Percentiles rank a stretch among this genome's conserved stretches.
Conservation (phyloP, 2,113 vertebrate species). For the Seriola aureovittata region DNA sequence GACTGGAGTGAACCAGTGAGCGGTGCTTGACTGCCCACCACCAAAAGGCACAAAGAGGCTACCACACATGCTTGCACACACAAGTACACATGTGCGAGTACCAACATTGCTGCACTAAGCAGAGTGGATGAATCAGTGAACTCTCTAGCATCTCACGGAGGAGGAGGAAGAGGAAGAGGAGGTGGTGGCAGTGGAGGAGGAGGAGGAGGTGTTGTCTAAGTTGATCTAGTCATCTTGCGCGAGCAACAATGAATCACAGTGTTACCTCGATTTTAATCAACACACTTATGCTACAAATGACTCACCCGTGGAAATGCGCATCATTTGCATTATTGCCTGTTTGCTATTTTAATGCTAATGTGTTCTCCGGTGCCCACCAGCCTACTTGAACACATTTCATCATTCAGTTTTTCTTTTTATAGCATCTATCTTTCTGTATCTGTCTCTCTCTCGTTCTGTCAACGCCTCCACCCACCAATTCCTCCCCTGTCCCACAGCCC, state of each 20-base stretch:
- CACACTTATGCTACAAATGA: conserved; percentile 63
- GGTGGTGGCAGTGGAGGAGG: conserved; percentile 35
- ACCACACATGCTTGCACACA: conserved; percentile 40
- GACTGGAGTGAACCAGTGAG: conserved; percentile 44
- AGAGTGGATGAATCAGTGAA: conserved; percentile 67
- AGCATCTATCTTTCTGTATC: conserved; percentile 26
- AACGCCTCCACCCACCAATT: conserved; percentile 27
- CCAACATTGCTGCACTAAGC: conserved; percentile 9
- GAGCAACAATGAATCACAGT: conserved; percentile 58
- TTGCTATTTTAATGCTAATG: conserved; percentile 68
- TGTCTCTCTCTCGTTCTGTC: conserved; percentile 37
- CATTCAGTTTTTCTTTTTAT: conserved; percentile 44
- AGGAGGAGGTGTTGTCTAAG: conserved; percentile 39
- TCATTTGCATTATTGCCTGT: conserved; percentile 56
- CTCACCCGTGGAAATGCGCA: conserved; percentile 47
- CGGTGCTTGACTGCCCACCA: conserved; percentile 62
- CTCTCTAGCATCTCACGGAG: conserved; percentile 34
- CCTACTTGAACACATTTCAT: conserved; percentile 44
- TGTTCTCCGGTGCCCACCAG: conserved; percentile 43
- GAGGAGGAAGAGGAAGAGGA: conserved; percentile 27
- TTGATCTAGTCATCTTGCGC: conserved; percentile 47
- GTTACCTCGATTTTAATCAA: conserved; percentile 64
- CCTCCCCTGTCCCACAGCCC: not conserved
- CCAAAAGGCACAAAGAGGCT: conserved; percentile 21
- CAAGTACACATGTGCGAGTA: conserved; percentile 33